These are phyloP conservation scores for Hassar affinis DNA, from an alignment of 2,113 vertebrate species.

Conservation along the genomic window DNA sequence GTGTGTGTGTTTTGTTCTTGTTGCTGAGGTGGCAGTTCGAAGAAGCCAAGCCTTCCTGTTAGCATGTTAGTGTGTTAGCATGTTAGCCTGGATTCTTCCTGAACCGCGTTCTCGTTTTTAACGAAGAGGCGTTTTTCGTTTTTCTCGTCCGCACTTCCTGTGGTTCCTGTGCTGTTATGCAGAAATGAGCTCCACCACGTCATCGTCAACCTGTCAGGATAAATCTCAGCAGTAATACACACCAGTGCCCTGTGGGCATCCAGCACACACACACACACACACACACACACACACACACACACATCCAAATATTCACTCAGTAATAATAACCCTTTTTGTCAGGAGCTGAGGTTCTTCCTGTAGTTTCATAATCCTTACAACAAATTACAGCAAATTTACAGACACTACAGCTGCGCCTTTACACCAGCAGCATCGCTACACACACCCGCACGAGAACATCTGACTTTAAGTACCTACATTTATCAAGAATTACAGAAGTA, in stretches of 20 bases:
- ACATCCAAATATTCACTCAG: neutral
- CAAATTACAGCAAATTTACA: neutral
- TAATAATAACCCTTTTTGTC: conserved; percentile 9
- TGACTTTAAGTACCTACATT: too few species aligned
- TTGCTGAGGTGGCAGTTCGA: neutral
- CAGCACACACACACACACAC: neutral
- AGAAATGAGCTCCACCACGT: conserved; percentile 28
- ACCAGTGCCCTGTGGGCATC: neutral
- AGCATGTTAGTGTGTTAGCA: conserved; percentile 1
- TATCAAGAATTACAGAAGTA: too few species aligned
- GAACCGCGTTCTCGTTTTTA: neutral
- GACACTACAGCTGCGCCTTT: neutral
- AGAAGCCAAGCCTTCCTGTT: neutral
- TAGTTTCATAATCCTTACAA: neutral
- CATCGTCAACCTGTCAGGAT: conserved; percentile 22
- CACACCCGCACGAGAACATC: too few species aligned
- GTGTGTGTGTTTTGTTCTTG: neutral
- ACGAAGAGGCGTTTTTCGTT: neutral
- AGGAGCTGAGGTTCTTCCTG: too few species aligned
- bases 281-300: conserved; percentile 9
- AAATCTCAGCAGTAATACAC: conserved; percentile 29
- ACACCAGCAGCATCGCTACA: neutral
- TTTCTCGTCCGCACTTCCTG: neutral
- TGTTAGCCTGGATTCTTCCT: neutral
- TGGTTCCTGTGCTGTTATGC: neutral